Percentiles rank a stretch among this genome's conserved stretches.
phyloP scores from a whole-genome alignment of 2,797 vertebrate species.

The Anguilla megastoma region DNA sequence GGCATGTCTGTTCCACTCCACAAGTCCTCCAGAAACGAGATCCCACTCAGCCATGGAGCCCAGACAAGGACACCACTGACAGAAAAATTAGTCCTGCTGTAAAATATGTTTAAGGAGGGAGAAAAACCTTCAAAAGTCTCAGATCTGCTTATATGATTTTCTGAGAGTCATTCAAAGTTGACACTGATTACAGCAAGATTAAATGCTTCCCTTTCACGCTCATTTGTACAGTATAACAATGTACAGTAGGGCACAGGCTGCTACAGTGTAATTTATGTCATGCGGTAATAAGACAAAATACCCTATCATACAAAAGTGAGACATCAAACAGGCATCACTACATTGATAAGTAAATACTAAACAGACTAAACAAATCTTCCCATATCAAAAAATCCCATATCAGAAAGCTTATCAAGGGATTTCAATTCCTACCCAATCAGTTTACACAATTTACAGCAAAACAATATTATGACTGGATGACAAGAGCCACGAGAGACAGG shows the following conservation, averaged over 20 bases:
- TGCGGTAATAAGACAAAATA: background rate
- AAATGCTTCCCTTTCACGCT: background rate
- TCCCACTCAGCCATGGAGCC: background rate
- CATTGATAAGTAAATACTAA: background rate
- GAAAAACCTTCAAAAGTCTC: conserved; percentile 19
- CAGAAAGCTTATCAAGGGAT: background rate
- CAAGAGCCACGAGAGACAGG: background rate
- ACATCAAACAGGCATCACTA: background rate
- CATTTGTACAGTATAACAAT: background rate
- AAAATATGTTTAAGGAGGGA: background rate
- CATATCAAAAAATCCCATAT: background rate
- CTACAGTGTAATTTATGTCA: background rate
- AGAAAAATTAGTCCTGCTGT: background rate
- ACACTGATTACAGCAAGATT: conserved; percentile 16
- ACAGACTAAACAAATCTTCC: background rate
- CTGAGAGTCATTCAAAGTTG: conserved; percentile 13
- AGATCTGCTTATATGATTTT: conserved; percentile 10
- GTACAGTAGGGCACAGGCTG: background rate
- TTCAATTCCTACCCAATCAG: background rate
- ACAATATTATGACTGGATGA: background rate
- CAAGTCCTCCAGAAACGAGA: background rate
- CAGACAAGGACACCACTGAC: background rate
- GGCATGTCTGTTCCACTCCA: background rate
- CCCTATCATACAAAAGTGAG: background rate
- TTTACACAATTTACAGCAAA: conserved; percentile 3